These are phyloP conservation scores for Protophormia terraenovae DNA, from an alignment of 2,888 invertebrate species.

Conservation along the genomic window DNA sequence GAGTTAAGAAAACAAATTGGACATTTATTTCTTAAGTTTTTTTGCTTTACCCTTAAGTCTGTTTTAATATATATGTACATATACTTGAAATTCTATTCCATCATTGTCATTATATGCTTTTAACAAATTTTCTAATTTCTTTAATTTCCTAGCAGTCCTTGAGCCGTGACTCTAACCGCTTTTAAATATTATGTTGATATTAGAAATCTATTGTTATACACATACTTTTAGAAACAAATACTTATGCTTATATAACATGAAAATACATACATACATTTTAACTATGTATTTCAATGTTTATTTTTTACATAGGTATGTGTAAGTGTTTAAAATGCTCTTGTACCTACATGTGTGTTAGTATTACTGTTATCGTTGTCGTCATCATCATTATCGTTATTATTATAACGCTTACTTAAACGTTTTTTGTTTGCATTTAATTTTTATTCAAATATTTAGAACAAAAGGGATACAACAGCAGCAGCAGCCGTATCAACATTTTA, in stretches of 20 bases:
- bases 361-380: constrained; percentile 29
- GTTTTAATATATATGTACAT: too few species aligned
- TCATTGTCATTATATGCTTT: too few species aligned
- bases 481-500: neutral
- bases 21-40: too few species aligned
- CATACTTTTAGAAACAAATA: neutral
- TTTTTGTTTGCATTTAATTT: constrained; percentile 68
- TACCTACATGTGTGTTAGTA: neutral
- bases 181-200: constrained; percentile 35
- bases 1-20: too few species aligned
- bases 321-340: neutral
- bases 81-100: too few species aligned
- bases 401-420: constrained; percentile 68
- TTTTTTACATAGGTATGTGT: neutral
- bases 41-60: too few species aligned
- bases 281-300: neutral
- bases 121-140: neutral
- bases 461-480: constrained; percentile 43
- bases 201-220: constrained; percentile 18
- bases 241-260: neutral
- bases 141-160: constrained; percentile 8
- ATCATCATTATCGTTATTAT: constrained; percentile 65
- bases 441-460: constrained; percentile 68
- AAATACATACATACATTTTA: neutral
- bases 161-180: neutral